Evolutionary conservation across 2,113 vertebrate species (phyloP), one percentile per base, ranked within the genome.

Genomic region (Charina bottae): DNA sequence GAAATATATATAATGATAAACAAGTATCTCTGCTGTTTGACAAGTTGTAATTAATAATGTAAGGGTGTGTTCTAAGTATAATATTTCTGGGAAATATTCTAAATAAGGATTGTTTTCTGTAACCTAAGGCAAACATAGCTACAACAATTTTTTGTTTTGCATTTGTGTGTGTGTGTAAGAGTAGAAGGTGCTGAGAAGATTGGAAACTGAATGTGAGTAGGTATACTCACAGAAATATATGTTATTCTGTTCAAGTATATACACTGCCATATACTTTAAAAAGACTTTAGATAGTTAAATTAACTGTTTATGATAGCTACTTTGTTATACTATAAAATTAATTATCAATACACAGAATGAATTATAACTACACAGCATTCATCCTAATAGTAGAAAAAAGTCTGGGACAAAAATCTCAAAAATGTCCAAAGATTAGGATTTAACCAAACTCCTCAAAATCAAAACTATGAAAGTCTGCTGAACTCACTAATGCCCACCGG

Each of bases 61-160:
- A 95, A 55, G 93, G 64, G 83, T 85, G 83, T 94, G 92, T 68
- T 87, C 6, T 92, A 93, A 68, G 26, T 93, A 83, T 93, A 93
- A 93, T 42, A 24, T 87, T 92, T 93, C 72, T 86, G 92, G 26
- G 9, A 90, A 87, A 42, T 93, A 0, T 11, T 42, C 93, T 89
- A 24, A 33, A 84, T 15, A 84, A 84, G 19, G n/a, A 11, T 89
- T 93, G 33, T 84, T 91, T 85, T 83, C 58, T 88, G 2, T 93
- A 55, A n/a, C 56, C 55, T 93, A 90, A 90, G 88, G 92, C 85
- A 93, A 64, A 17, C 54, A 37, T 54, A 88, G 26, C 4, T 46
- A 28, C 88, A 88, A 12, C 17, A 26, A 8, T 92, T 90, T 90
- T 84, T 56, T 85, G 54, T 89, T 7, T 21, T 26, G 33, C 68